Evolutionary conservation across 92 coral and sea anemone genomes (phyloP).

Genomic region (Palythoa caribaeorum): DNA sequence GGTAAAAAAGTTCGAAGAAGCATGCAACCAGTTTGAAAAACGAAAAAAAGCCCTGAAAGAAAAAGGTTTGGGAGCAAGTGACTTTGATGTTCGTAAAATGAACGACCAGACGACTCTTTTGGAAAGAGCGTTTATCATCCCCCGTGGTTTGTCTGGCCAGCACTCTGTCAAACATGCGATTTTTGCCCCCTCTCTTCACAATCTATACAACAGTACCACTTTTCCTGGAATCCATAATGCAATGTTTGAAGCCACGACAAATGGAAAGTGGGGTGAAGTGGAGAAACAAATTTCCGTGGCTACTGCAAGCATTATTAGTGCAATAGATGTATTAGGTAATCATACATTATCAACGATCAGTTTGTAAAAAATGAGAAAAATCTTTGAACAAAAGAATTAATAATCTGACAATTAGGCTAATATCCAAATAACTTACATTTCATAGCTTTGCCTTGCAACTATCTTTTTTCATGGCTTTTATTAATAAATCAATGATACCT

Average conservation of each 20-base stretch:
- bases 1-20: constrained; percentile 16
- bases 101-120: constrained; percentile 45
- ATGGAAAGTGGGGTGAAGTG: constrained; percentile 28
- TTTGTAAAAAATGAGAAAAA: background rate
- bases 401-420: background rate
- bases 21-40: constrained; percentile 23
- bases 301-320: constrained; percentile 36
- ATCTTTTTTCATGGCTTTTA: too few species aligned
- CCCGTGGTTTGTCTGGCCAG: constrained; percentile 35
- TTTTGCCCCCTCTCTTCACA: constrained; percentile 38
- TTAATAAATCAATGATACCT: too few species aligned
- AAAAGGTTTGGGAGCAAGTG: constrained; percentile 8
- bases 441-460: too few species aligned
- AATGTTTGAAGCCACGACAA: background rate
- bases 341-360: background rate
- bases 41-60: background rate
- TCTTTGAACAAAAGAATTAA: background rate
- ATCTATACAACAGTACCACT: constrained; percentile 17
- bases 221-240: constrained; percentile 44
- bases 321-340: constrained; percentile 23
- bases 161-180: constrained; percentile 29
- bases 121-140: constrained; percentile 44
- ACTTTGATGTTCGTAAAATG: constrained; percentile 15
- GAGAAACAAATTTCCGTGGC: constrained; percentile 32
- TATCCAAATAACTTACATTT: background rate